phyloP scores from a whole-genome alignment of 2,113 vertebrate species.

The Puffinus mauretanicus region DNA sequence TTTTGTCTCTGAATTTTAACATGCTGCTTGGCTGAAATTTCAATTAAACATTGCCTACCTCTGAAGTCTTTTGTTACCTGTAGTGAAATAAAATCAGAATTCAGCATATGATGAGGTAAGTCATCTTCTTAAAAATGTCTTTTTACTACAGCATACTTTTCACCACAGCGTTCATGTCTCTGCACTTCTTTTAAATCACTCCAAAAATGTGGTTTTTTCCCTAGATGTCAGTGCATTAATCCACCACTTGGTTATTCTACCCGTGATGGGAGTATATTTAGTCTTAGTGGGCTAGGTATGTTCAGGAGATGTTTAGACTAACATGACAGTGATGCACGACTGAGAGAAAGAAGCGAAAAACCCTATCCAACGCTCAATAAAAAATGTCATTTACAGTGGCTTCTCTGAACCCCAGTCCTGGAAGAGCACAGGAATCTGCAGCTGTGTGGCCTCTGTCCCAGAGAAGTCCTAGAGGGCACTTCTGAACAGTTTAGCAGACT shows the following conservation, averaged over 20 bases:
- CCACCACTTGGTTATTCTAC: background rate
- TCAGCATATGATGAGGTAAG: background rate
- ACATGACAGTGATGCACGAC: background rate
- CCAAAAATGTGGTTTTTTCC: background rate
- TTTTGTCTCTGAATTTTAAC: conserved; percentile 10
- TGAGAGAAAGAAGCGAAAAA: background rate
- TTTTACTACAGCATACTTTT: background rate
- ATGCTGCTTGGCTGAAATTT: conserved; percentile 3
- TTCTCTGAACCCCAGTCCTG: background rate
- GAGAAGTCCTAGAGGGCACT: background rate
- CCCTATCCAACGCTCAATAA: background rate
- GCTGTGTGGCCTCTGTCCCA: background rate
- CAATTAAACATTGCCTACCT: background rate
- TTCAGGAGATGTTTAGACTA: background rate
- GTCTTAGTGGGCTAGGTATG: background rate
- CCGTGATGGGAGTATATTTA: background rate
- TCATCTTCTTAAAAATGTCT: background rate
- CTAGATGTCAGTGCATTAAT: background rate
- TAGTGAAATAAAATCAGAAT: conserved; percentile 24
- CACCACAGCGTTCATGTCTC: background rate
- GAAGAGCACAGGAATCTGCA: background rate
- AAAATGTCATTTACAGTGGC: background rate
- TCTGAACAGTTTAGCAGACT: background rate
- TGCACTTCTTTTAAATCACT: background rate
- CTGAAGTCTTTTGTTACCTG: background rate